phyloP scores from a whole-genome alignment of 2,797 vertebrate species.

The Pipistrellus nathusii region DNA sequence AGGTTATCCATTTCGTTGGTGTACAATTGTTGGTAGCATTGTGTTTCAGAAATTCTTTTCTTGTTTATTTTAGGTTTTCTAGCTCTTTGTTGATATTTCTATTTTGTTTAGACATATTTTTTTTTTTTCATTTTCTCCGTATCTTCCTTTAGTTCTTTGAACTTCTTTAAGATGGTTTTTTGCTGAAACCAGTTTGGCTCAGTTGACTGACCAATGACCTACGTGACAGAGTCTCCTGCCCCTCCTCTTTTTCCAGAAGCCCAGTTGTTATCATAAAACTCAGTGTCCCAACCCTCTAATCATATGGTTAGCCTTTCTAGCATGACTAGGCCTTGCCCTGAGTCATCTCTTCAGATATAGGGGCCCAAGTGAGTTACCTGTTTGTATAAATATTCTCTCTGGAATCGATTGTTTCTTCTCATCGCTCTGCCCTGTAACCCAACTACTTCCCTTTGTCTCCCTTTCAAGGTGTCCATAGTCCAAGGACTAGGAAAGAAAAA shows the following conservation, averaged over 20 bases:
- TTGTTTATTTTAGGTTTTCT: background rate
- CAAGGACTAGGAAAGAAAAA: background rate
- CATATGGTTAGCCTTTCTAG: background rate
- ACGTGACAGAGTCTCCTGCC: background rate
- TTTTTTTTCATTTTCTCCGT: background rate
- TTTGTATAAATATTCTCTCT: background rate
- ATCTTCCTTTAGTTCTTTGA: background rate
- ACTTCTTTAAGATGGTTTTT: background rate
- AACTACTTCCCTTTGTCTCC: background rate
- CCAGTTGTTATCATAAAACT: background rate
- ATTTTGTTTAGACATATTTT: background rate
- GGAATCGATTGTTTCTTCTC: background rate
- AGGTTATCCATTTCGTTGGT: too few relatives aligned
- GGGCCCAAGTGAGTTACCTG: background rate
- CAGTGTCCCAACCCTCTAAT: background rate
- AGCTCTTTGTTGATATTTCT: background rate
- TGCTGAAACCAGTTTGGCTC: too few relatives aligned
- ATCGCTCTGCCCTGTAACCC: background rate
- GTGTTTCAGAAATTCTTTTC: background rate
- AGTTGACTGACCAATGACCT: background rate
- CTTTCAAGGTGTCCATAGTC: background rate
- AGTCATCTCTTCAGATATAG: background rate
- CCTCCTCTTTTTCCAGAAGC: background rate
- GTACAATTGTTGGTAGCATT: too few relatives aligned
- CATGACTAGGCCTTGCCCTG: background rate